phyloP scores from a whole-genome alignment of 2,888 invertebrate genomes.

The Gonocerus acuteangulatus region DNA sequence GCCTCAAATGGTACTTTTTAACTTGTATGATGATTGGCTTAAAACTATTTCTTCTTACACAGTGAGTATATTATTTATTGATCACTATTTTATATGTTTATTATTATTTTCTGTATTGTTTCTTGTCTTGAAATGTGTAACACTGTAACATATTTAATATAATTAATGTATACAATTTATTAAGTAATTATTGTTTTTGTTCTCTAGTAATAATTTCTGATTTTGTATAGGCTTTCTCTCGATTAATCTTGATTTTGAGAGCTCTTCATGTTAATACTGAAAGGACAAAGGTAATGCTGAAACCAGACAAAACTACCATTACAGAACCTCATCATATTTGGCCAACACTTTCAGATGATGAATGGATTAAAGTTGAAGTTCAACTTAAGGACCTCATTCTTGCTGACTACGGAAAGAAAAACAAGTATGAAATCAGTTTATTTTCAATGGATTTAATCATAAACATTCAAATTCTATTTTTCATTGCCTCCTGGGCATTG shows the following conservation, averaged over 20 bases:
- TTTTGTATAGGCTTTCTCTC: conserved; percentile 40
- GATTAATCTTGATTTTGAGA: conserved; percentile 89
- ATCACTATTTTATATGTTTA: not conserved
- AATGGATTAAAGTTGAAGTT: conserved; percentile 99
- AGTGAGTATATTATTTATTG: conserved; percentile 45
- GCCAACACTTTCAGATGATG: conserved; percentile 95
- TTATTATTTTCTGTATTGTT: not conserved
- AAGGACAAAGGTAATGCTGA: conserved; percentile 93
- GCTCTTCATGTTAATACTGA: conserved; percentile 99
- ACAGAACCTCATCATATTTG: conserved; percentile 99
- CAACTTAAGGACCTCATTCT: conserved; percentile 96
- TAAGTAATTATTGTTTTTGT: not conserved
- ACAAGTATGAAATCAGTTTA: conserved; percentile 65
- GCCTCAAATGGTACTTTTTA: conserved; percentile 99
- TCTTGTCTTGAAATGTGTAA: too few species aligned
- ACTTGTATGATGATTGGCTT: conserved; percentile 98
- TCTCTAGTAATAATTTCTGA: not conserved
- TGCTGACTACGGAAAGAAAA: conserved; percentile 99
- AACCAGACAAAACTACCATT: conserved; percentile 97
- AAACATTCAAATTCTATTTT: not conserved
- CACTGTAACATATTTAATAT: too few species aligned
- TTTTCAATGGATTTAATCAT: not conserved
- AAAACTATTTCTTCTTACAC: conserved; percentile 99
- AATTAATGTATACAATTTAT: too few species aligned
- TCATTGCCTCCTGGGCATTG: not conserved